Evolutionary conservation across 1,140 invertebrate genomes (phyloP).

Genomic region (Bombus impatiens): DNA sequence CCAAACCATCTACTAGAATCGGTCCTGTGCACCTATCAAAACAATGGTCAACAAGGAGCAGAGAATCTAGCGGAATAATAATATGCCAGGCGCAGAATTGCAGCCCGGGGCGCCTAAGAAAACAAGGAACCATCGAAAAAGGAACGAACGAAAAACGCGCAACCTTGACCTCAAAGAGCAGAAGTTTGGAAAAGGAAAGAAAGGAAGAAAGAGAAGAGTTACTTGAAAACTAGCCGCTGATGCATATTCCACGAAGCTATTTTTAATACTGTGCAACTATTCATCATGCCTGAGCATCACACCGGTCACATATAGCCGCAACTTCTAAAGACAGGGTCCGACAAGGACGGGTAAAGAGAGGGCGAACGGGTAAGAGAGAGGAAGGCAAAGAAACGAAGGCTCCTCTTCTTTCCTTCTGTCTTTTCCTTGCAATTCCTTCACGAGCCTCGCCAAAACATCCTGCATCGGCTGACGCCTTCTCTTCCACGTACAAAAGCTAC

Average conservation of each 20-base stretch:
- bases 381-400: background rate
- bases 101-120: background rate
- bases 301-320: conserved; percentile 20
- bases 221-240: background rate
- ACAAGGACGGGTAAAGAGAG: background rate
- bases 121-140: background rate
- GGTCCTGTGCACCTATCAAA: background rate
- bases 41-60: background rate
- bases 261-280: conserved; percentile 42
- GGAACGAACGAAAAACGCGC: background rate
- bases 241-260: conserved; percentile 24
- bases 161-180: conserved; percentile 32
- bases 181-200: background rate
- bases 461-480: conserved; percentile 56
- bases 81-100: background rate
- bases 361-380: background rate
- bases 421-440: conserved; percentile 69
- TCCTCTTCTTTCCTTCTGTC: conserved; percentile 20
- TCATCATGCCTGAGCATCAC: conserved; percentile 29
- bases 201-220: background rate
- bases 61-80: background rate
- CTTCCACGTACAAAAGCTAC: conserved; percentile 58
- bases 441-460: conserved; percentile 70
- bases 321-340: conserved; percentile 23
- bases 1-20: background rate